A percentile compares a stretch with the other conserved stretches of the same genome.
Evolutionary conservation across 2,113 vertebrate species (phyloP).

Genomic region (Neogobius melanostomus): DNA sequence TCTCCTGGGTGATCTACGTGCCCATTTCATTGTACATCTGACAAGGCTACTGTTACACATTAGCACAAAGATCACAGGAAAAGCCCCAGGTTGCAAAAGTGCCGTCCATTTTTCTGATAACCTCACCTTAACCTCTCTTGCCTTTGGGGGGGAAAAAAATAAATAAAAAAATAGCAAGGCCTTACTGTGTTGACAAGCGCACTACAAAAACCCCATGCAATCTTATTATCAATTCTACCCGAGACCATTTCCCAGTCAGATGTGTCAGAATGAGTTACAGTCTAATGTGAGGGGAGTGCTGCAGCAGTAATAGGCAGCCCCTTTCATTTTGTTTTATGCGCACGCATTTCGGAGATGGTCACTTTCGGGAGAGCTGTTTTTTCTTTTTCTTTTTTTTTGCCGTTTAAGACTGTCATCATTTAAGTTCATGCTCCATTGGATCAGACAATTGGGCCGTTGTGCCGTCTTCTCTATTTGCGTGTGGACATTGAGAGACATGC

Average conservation of each 20-base stretch:
- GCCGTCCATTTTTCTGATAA: background rate
- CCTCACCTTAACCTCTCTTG: slow-evolving; percentile 16
- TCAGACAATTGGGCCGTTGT: background rate
- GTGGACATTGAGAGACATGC: background rate
- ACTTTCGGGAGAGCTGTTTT: slow-evolving; percentile 10
- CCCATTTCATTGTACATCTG: slow-evolving; percentile 21
- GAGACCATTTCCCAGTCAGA: slow-evolving; percentile 51
- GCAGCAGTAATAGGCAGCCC: slow-evolving; percentile 28
- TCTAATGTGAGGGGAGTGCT: slow-evolving; percentile 35
- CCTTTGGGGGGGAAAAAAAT: background rate
- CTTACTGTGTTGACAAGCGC: slow-evolving; percentile 26
- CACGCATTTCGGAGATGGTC: slow-evolving; percentile 22
- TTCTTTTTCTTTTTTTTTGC: background rate
- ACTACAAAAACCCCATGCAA: slow-evolving; percentile 15
- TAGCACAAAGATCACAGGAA: slow-evolving; percentile 5
- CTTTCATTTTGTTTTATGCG: slow-evolving; percentile 33
- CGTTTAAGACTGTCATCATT: slow-evolving; percentile 19
- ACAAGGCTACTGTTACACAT: slow-evolving; percentile 12
- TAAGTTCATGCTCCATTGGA: background rate
- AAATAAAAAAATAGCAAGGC: no score
- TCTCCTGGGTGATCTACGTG: background rate
- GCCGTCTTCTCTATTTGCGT: slow-evolving; percentile 1
- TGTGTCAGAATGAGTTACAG: slow-evolving; percentile 47
- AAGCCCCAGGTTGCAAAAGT: slow-evolving; percentile 1
- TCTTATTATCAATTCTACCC: slow-evolving; percentile 30